Conservation (phyloP, 2,888 invertebrate species). For the Rhodophaea formosa region DNA sequence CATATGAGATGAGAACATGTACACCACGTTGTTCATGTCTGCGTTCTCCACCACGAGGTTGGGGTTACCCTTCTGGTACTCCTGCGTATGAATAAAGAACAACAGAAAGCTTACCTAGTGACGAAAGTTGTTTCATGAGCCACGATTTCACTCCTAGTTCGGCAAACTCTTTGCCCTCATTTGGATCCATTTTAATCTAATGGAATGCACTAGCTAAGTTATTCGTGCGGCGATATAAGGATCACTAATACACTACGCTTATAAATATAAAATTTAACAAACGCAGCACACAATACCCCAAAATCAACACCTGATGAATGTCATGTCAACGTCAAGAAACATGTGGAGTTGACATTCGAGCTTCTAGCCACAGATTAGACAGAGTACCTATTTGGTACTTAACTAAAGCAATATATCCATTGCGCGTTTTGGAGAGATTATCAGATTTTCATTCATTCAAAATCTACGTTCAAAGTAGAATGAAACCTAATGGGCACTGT, state of each 20-base stretch:
- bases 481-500: too few relatives aligned
- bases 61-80: conserved; percentile 94
- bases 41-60: conserved; percentile 91
- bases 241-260: not conserved
- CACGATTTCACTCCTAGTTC: conserved; percentile 86
- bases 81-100: conserved; percentile 72
- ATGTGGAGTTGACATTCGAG: not conserved
- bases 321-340: not conserved
- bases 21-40: conserved; percentile 99
- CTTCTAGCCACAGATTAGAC: too few relatives aligned
- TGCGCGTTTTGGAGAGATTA: not conserved
- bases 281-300: too few relatives aligned
- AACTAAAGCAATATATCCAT: not conserved
- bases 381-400: not conserved
- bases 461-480: too few relatives aligned
- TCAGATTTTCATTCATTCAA: too few relatives aligned
- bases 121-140: conserved; percentile 86
- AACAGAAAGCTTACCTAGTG: conserved; percentile 78
- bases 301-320: not conserved
- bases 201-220: not conserved
- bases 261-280: not conserved
- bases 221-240: too few relatives aligned
- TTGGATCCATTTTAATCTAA: conserved; percentile 52
- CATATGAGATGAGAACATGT: conserved; percentile 84
- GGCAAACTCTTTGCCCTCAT: conserved; percentile 75